phyloP scores from a whole-genome alignment of 2,888 invertebrate genomes.

The Andrena fulva region DNA sequence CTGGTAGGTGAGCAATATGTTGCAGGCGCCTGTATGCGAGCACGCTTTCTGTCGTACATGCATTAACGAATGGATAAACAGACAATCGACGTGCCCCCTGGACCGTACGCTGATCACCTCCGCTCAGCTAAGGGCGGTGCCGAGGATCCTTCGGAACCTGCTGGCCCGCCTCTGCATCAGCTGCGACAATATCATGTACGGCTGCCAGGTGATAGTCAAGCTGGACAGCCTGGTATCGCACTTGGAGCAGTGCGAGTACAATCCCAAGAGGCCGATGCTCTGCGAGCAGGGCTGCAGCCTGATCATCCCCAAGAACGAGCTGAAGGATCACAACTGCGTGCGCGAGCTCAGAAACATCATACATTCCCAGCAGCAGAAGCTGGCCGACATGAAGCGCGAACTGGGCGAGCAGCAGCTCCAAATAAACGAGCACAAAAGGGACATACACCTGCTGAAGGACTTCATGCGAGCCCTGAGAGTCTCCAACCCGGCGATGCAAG shows the following conservation, averaged over 20 bases:
- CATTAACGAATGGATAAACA: slow-evolving; percentile 97
- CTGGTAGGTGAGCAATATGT: slow-evolving; percentile 80
- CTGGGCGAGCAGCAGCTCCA: slow-evolving; percentile 94
- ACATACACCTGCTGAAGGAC: slow-evolving; percentile 95
- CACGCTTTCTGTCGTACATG: slow-evolving; percentile 98
- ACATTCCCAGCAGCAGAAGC: slow-evolving; percentile 93
- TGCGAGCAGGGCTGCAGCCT: slow-evolving; percentile 98
- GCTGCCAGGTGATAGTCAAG: slow-evolving; percentile 94
- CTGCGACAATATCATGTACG: slow-evolving; percentile 96
- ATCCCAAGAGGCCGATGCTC: slow-evolving; percentile 96
- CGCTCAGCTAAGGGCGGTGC: slow-evolving; percentile 95
- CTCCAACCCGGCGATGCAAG: slow-evolving; percentile 96
- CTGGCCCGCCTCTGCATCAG: slow-evolving; percentile 94
- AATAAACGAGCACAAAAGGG: slow-evolving; percentile 95
- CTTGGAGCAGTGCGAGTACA: slow-evolving; percentile 96
- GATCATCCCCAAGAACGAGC: slow-evolving; percentile 97
- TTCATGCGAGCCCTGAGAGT: slow-evolving; percentile 97
- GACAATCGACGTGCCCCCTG: slow-evolving; percentile 97
- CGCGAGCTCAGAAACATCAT: slow-evolving; percentile 94
- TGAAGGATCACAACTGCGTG: slow-evolving; percentile 97
- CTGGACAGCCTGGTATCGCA: slow-evolving; percentile 94
- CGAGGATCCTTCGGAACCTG: slow-evolving; percentile 96
- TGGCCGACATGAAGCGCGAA: slow-evolving; percentile 94
- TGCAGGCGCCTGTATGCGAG: slow-evolving; percentile 96
- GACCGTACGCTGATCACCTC: slow-evolving; percentile 96